Conservation (phyloP, 2,888 invertebrate species). For the Lysandra bellargus region DNA sequence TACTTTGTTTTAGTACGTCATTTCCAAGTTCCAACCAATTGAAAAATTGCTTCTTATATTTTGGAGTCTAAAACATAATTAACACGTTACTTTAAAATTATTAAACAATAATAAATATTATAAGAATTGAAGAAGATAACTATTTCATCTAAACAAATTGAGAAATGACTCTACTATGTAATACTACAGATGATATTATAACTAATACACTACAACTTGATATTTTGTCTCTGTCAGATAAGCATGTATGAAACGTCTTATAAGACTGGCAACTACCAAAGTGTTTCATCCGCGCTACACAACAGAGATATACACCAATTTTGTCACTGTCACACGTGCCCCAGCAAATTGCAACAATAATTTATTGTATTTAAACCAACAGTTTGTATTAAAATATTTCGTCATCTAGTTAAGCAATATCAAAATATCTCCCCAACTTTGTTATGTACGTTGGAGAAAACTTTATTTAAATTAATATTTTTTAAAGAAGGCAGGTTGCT, state of each 20-base stretch:
- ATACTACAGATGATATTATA: not conserved
- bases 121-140: not conserved
- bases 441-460: too few relatives aligned
- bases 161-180: not conserved
- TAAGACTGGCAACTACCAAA: not conserved
- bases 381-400: constrained; percentile 11
- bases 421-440: not conserved
- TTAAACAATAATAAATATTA: too few relatives aligned
- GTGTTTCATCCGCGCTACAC: not conserved
- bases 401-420: not conserved
- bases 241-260: not conserved
- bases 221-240: not conserved
- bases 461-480: too few relatives aligned
- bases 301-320: constrained; percentile 21
- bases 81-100: too few relatives aligned
- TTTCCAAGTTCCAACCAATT: too few relatives aligned
- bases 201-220: not conserved
- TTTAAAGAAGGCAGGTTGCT: too few relatives aligned
- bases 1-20: too few relatives aligned
- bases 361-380: constrained; percentile 15
- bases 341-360: constrained; percentile 7
- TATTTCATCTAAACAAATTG: not conserved
- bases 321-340: constrained; percentile 22
- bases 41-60: too few relatives aligned
- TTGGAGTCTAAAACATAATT: too few relatives aligned